Base-by-base conservation (phyloP, 30 jellyfish, hydroid and myxozoan genomes). In the Aurelia coerulea region DNA sequence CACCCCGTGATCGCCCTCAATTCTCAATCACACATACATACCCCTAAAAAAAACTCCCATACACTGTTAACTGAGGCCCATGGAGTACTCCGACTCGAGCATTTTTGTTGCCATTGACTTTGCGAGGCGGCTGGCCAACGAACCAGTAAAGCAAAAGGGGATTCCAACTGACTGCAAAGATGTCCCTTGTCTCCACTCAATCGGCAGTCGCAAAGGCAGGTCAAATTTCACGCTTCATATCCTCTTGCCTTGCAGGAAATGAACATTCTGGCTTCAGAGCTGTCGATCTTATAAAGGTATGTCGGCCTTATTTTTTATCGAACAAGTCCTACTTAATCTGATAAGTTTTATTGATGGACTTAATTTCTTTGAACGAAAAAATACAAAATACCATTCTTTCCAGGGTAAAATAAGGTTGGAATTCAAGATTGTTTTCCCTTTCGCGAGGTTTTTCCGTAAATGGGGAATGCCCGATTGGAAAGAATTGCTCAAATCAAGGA, bases 261-360 rank as follows among this genome's bases (percentile, higher is more conserved):
- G 97, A 84, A 54, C 83, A 94, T 66, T 63, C 97, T 86, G 99
- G 99, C 81, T 95, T 64, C 80, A 68, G 99, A 82, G 82, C 99
- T 53, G 94, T 87, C 64, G 99, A 95, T 73, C 83, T 95, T 67
- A 86, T 95, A 46, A 95, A 95, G 94, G 99, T 95, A 64, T 56
- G 85, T 60, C 18, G 32, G 19, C 23, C 19, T 83, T 73, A 39
- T 35, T n/a, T 81, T 41, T 78, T 41, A 33, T 62, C 3, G 19
- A 2, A 34, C 53, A 23, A n/a, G 14, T n/a, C 18, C 56, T 2
- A n/a, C 63, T 5, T 17, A 46, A 10, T 34, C 15, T 5, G 15
- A 23, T 7, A 19, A n/a, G 41, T 23, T 19, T 2, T 65, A 17
- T 15, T 65, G 12, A 23, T 17, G 10, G 10, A 46, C 19, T 8